Base-by-base conservation (phyloP, 1,140 invertebrate species). In the Philaenus spumarius region DNA sequence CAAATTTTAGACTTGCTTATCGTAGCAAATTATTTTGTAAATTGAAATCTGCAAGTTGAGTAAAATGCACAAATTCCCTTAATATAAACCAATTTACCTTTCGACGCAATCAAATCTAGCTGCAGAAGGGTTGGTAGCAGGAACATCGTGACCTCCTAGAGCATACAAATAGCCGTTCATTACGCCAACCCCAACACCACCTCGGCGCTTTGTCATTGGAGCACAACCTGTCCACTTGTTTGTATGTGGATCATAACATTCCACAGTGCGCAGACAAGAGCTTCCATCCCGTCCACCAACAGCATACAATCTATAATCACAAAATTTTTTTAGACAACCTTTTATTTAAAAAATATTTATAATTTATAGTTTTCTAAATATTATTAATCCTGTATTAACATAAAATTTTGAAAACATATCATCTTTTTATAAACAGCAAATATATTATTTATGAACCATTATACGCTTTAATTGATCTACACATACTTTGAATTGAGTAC, bases 231-330 rank as follows among this genome's bases (percentile, higher is more conserved):
- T 85, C 95, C 95, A 98, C 64, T 84, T 85, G 73, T 95, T 90
- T 4, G 85, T 91, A 66, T 91, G 86, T 11, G 92, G 90, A 78
- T 96, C 90, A 72, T 92, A 97, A 67, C 87, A 87, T 75, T 98
- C 95, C 0, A 97, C 93, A 60, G 90, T 91, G 62, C 87, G 83
- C 62, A 97, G 80, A 69, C 94, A 96, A 0, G 89, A 87, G 66
- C 89, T 87, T 23, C 92, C 90, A 75, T 97, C 95, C 59, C 94
- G 82, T 11, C 95, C 94, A 50, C 94, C 95, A 17, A 95, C 90
- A 11, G 90, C 93, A 76, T 95, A 97, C 40, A 97, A 77, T 69
- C 82, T 86, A 61, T 20, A 74, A 69, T 59, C 3, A 42, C 14
- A 37, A n/a, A n/a, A 37, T 9, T 37, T 37, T 9, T 37, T 37